Evolutionary conservation across 1,140 invertebrate genomes (phyloP), one percentile per base, ranked within the genome.

Genomic region (Nebria ingens): DNA sequence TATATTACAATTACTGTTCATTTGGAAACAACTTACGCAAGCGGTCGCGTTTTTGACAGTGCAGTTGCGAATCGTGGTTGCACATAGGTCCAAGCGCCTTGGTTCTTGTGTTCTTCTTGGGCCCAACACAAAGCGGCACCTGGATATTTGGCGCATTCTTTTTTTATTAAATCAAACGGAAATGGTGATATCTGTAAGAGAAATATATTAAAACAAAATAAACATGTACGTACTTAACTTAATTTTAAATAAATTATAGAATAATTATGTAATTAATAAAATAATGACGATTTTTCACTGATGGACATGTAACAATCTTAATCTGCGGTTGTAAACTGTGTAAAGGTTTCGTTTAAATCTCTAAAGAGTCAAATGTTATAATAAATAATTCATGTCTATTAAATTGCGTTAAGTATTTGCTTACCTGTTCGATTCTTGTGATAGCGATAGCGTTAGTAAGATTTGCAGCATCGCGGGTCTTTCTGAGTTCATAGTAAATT

Each of bases 31-130:
- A 75, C 76, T 78, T 76, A 88, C 87, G 73, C 71, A 62, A 89
- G 71, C 57, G 79, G 72, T 58, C 82, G 79, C 59, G 79, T 75
- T 63, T 79, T 81, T 62, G 80, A 82, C 55, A 91, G 72, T 40
- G 87, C 80, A 2, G 89, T 92, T 21, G 89, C 80, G 74, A 99
- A 90, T 62, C 96, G 82, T 0, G 94, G 95, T 70, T 95, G 88
- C 45, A 98, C 83, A 67, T 97, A 98, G 13, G 79, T 82, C 94
- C 96, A 99, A n/a, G 84, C 78, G 23, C 97, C 96, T 80, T 90
- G 91, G 74, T 99, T 99, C 76, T 98, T 98, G 73, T 96, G 94
- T 73, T 99, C 97, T 76, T 99, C 97, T 75, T 99, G 97, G 54
- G 84, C 81, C 93, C 94, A 99, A 21, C 85, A 69, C 4, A 99